phyloP scores from a whole-genome alignment of 2,888 invertebrate species.

The Acrobasis consociella region DNA sequence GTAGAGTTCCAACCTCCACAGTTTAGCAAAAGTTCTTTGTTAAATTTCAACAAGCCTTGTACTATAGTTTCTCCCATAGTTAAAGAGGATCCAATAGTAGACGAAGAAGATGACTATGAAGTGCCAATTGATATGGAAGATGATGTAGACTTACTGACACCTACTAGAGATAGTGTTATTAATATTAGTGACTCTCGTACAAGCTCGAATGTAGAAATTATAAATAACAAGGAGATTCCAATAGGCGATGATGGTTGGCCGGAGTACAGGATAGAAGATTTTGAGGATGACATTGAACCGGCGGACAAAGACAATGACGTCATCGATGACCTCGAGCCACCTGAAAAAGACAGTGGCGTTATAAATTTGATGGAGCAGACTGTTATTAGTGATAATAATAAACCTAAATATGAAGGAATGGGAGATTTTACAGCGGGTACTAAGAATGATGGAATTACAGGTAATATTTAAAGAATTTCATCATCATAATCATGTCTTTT shows the following conservation, averaged over 20 bases:
- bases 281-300: slow-evolving; percentile 58
- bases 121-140: slow-evolving; percentile 59
- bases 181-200: slow-evolving; percentile 56
- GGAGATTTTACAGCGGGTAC: slow-evolving; percentile 84
- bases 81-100: slow-evolving; percentile 39
- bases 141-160: slow-evolving; percentile 47
- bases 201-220: slow-evolving; percentile 41
- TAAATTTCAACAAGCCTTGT: slow-evolving; percentile 49
- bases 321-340: slow-evolving; percentile 47
- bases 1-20: slow-evolving; percentile 68
- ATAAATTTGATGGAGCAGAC: slow-evolving; percentile 59
- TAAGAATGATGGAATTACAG: slow-evolving; percentile 86
- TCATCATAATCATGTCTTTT: too few relatives aligned
- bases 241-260: slow-evolving; percentile 84
- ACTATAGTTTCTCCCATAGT: slow-evolving; percentile 47
- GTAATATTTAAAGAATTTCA: slow-evolving; percentile 43
- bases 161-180: slow-evolving; percentile 44
- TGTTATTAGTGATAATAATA: slow-evolving; percentile 38
- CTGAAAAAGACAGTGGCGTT: slow-evolving; percentile 41
- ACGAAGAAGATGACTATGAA: slow-evolving; percentile 49
- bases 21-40: slow-evolving; percentile 52
- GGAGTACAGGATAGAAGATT: slow-evolving; percentile 74
- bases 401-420: slow-evolving; percentile 67
- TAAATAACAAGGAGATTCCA: slow-evolving; percentile 49
- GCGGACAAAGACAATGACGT: slow-evolving; percentile 41